A percentile compares a stretch with the other conserved stretches of the same genome.
These are phyloP conservation scores for Lasaia peninsularis DNA, from an alignment of 1,140 invertebrate genomes.

Conservation along the genomic window DNA sequence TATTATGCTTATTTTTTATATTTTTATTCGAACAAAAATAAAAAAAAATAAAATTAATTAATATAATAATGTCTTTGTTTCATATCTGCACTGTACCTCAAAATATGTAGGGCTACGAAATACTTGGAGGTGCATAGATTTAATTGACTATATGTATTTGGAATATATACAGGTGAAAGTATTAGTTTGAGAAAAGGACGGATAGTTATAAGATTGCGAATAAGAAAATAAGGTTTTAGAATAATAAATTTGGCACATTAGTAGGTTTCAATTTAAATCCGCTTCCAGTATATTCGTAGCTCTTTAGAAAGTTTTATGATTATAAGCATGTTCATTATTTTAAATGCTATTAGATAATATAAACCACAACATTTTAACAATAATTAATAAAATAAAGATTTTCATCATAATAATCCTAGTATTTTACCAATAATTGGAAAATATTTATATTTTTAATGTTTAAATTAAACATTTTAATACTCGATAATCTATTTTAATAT, in stretches of 20 bases:
- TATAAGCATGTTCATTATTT: not conserved
- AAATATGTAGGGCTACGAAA: slow-evolving; percentile 7
- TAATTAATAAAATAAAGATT: slow-evolving; percentile 2
- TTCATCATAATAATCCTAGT: not conserved
- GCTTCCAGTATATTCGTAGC: not conserved
- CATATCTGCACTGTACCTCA: not conserved
- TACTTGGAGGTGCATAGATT: not conserved
- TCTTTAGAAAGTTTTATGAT: not conserved
- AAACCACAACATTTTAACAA: slow-evolving; percentile 2
- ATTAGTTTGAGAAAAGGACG: not conserved
- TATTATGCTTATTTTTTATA: not conserved
- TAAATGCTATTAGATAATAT: not conserved
- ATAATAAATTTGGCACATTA: not conserved
- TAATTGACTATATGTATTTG: not conserved
- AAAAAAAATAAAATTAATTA: not conserved
- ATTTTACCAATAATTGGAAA: not conserved
- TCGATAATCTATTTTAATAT: too few species aligned
- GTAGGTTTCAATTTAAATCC: not conserved
- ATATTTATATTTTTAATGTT: slow-evolving; percentile 5
- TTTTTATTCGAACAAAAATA: not conserved
- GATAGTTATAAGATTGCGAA: not conserved
- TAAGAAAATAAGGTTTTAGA: not conserved
- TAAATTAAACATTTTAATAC: not conserved
- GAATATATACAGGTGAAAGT: not conserved
- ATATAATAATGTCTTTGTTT: not conserved